Conservation (phyloP, 2,888 invertebrate species). For the Antitype chi region DNA sequence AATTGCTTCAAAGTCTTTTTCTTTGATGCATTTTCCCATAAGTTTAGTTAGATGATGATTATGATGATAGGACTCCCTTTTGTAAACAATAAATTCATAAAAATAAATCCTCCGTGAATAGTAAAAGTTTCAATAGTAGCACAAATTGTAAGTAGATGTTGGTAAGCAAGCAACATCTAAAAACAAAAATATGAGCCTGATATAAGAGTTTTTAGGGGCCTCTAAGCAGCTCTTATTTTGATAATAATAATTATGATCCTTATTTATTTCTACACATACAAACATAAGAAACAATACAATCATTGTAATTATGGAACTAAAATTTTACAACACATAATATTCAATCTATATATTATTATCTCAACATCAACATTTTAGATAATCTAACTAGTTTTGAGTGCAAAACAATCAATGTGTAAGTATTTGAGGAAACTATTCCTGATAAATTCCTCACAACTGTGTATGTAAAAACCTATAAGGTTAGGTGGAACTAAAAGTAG, state of each 20-base stretch:
- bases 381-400: not conserved
- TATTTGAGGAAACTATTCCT: not conserved
- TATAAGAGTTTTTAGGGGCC: not conserved
- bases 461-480: not conserved
- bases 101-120: not conserved
- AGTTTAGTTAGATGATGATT: no score
- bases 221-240: not conserved
- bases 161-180: not conserved
- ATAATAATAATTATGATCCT: not conserved
- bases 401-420: not conserved
- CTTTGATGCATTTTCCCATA: no score
- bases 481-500: not conserved
- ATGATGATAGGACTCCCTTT: no score
- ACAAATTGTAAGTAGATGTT: not conserved
- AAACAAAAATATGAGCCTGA: not conserved
- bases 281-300: not conserved
- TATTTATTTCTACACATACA: not conserved
- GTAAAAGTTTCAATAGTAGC: not conserved
- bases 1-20: no score
- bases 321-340: not conserved
- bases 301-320: not conserved
- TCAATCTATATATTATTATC: constrained; percentile 1
- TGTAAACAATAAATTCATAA: not conserved
- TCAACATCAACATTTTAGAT: not conserved
- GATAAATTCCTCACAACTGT: not conserved